Percentiles rank a stretch among this genome's conserved stretches.
These are phyloP conservation scores for Hydriomena furcata DNA, from an alignment of 2,888 invertebrate genomes.

Conservation along the genomic window DNA sequence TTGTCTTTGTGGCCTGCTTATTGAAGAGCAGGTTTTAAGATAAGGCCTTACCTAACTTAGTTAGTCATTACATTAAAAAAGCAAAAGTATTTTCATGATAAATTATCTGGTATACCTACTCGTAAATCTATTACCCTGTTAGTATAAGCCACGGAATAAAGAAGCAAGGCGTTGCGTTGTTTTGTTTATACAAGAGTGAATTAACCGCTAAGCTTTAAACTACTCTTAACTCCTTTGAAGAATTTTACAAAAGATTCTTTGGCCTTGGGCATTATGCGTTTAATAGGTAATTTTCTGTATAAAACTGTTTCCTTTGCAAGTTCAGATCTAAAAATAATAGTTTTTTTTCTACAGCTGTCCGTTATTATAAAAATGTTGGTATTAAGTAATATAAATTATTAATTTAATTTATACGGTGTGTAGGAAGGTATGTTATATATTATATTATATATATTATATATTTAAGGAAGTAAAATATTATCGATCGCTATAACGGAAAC, in stretches of 20 bases:
- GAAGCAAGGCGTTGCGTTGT: slow-evolving; percentile 48
- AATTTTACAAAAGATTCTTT: slow-evolving; percentile 55
- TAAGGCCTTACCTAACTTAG: too few relatives aligned
- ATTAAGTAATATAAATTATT: not conserved
- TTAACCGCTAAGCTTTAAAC: slow-evolving; percentile 66
- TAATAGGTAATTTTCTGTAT: slow-evolving; percentile 55
- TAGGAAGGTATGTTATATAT: too few relatives aligned
- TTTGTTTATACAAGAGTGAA: slow-evolving; percentile 59
- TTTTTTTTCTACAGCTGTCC: slow-evolving; percentile 4
- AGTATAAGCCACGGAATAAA: slow-evolving; percentile 31
- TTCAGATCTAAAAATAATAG: slow-evolving; percentile 26
- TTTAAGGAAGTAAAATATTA: slow-evolving; percentile 53
- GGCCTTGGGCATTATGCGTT: slow-evolving; percentile 57
- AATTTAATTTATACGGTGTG: slow-evolving; percentile 4
- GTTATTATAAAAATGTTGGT: slow-evolving; percentile 32
- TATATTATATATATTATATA: too few relatives aligned
- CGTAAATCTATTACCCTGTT: slow-evolving; percentile 21
- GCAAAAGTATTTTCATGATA: too few relatives aligned
- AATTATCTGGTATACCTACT: not conserved
- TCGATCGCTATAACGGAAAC: slow-evolving; percentile 59
- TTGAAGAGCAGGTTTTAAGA: too few relatives aligned
- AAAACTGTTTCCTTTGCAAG: slow-evolving; percentile 54
- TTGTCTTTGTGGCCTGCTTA: too few relatives aligned
- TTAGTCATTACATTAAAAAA: too few relatives aligned
- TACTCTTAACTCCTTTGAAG: slow-evolving; percentile 69